phyloP scores from a whole-genome alignment of 2,888 invertebrate species.

The Drosophila acutilabella region DNA sequence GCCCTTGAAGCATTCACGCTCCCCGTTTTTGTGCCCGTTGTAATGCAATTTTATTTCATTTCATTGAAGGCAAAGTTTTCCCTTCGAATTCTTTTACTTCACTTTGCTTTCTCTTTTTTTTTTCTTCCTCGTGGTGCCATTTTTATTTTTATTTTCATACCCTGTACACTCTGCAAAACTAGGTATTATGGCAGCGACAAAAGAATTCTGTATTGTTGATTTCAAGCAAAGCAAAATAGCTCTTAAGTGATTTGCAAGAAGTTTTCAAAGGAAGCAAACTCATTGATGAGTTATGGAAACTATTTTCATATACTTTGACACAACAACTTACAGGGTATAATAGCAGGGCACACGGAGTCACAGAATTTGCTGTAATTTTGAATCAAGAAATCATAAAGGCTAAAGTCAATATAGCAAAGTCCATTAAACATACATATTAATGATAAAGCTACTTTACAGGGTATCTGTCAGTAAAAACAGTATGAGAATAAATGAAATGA shows the following conservation, averaged over 20 bases:
- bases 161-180: neutral
- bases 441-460: no score
- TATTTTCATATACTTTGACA: neutral
- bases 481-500: no score
- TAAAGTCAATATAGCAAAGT: no score
- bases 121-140: constrained; percentile 15
- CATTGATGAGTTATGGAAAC: neutral
- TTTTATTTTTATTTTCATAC: constrained; percentile 1
- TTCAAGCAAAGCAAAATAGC: neutral
- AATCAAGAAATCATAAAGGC: no score
- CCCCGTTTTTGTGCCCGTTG: constrained; percentile 65
- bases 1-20: constrained; percentile 55
- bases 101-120: constrained; percentile 47
- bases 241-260: neutral
- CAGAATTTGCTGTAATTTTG: no score
- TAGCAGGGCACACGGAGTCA: no score
- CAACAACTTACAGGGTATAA: neutral
- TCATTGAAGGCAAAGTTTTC: constrained; percentile 78
- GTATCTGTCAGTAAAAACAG: no score
- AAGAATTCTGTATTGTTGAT: no score
- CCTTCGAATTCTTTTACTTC: constrained; percentile 75
- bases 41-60: constrained; percentile 80
- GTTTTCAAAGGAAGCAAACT: neutral
- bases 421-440: no score
- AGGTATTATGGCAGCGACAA: neutral